Percentiles rank a stretch among this genome's conserved stretches.
Evolutionary conservation across 1,140 invertebrate species (phyloP).

Genomic region (Calliphora vicina): DNA sequence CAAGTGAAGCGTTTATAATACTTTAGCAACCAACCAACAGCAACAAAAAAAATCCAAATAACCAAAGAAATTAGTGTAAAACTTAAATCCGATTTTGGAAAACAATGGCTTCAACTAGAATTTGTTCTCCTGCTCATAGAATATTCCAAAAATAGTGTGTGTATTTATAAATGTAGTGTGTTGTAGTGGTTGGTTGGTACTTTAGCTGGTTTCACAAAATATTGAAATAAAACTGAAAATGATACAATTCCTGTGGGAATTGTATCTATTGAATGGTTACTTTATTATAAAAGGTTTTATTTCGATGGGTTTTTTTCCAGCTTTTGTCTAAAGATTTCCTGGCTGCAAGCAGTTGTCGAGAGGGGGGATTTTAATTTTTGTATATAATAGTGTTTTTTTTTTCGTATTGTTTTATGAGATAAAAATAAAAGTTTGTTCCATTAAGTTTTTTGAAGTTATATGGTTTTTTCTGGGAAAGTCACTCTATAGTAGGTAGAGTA

Average conservation of each 20-base stretch:
- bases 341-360: background rate
- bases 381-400: background rate
- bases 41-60: slow-evolving; percentile 37
- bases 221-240: slow-evolving; percentile 7
- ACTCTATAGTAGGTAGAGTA: too few species aligned
- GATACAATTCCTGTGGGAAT: slow-evolving; percentile 8
- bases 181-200: background rate
- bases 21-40: background rate
- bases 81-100: slow-evolving; percentile 63
- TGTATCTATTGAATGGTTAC: slow-evolving; percentile 13
- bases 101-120: slow-evolving; percentile 55
- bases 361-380: background rate
- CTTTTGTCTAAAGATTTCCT: background rate
- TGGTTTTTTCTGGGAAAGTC: too few species aligned
- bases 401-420: background rate
- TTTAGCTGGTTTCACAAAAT: slow-evolving; percentile 6
- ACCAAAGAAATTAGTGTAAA: slow-evolving; percentile 64
- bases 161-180: background rate
- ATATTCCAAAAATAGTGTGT: background rate
- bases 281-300: slow-evolving; percentile 1
- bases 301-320: background rate
- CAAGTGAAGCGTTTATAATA: slow-evolving; percentile 35
- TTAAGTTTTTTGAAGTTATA: background rate
- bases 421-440: background rate
- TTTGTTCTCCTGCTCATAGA: slow-evolving; percentile 14